Base-by-base conservation (phyloP, 2,888 invertebrate genomes). In the Scaptomyza caliginosa region DNA sequence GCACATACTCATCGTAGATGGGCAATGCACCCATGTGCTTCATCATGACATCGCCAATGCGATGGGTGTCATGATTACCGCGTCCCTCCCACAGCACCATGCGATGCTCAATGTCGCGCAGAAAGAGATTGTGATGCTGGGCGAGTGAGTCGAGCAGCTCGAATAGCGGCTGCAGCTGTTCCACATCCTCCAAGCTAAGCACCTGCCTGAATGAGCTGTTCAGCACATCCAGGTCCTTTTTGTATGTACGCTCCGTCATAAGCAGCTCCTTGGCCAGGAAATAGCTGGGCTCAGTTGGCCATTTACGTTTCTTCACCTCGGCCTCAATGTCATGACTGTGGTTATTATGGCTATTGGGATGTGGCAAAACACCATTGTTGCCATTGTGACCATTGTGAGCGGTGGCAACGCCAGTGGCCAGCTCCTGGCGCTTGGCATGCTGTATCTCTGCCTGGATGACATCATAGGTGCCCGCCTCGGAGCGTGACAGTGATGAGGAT, bases 171-270 rank as follows among this genome's bases (percentile, higher is more conserved):
- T 93, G 87, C 90, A 90, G 50, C 90, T 92, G 76, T 75, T 91
- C 92, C 36, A 93, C 92, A 39, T 93, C 92, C 73, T 94, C 94
- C 54, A 93, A 92, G 24, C 93, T 93, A 21, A 95, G 91, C 87
- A 95, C 95, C 82, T 95, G 95, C 46, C 95, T 93, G 82, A 96
- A 95, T 93, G 95, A 95, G 89, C 95, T 94, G 90, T 96, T 96
- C 67, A 98, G 94, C 38, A 98, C 96, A 90, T 98, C 98, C 79
- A 99, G 92, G 90, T 99, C 98, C 87, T 97, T 96, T 89, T 97
- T 97, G 91, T 98, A 98, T 0, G 98, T 98, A 77, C 98, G 93
- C 90, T 99, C 98, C 0, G 98, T 98, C 96, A 98, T 98, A 54
- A 98, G 93, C 77, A 99, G 93, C 92, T 99, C 98, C 91, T 98